Percentiles rank a stretch among this genome's conserved stretches.
Evolutionary conservation across 2,113 vertebrate species (phyloP).

Genomic region (Barnardius zonarius): DNA sequence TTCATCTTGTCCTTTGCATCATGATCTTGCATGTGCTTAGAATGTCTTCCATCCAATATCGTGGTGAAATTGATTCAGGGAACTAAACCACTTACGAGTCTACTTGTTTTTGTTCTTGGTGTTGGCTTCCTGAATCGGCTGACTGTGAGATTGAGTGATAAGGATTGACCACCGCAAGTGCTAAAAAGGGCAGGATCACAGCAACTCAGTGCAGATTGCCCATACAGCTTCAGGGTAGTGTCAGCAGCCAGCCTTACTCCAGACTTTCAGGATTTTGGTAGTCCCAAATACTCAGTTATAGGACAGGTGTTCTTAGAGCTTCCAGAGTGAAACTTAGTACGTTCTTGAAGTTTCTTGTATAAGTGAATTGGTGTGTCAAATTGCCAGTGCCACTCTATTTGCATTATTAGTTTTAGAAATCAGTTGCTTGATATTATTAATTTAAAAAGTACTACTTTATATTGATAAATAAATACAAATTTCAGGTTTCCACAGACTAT

Average conservation of each 20-base stretch:
- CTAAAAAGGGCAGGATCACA: background rate
- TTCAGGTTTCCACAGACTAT: background rate
- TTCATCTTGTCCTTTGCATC: background rate
- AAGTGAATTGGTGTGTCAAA: background rate
- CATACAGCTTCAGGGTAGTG: background rate
- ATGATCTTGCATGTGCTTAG: fast-evolving
- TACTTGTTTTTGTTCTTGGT: background rate
- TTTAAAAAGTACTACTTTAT: background rate
- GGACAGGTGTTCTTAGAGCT: background rate
- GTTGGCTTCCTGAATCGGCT: background rate
- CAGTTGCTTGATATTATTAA: background rate
- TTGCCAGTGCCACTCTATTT: background rate
- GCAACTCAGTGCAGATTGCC: background rate
- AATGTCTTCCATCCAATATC: background rate
- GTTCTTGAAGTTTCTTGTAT: background rate
- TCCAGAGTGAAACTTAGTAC: background rate
- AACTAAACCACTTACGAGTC: background rate
- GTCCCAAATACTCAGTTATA: background rate
- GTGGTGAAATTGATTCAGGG: background rate
- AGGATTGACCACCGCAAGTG: background rate
- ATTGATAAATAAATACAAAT: background rate
- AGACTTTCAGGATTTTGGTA: background rate
- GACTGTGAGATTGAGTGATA: fast-evolving
- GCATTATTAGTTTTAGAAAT: background rate
- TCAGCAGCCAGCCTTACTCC: background rate